Evolutionary conservation across 2,888 invertebrate genomes (phyloP), one percentile per base, ranked within the genome.

Genomic region (Drosophila percnosoma): DNA sequence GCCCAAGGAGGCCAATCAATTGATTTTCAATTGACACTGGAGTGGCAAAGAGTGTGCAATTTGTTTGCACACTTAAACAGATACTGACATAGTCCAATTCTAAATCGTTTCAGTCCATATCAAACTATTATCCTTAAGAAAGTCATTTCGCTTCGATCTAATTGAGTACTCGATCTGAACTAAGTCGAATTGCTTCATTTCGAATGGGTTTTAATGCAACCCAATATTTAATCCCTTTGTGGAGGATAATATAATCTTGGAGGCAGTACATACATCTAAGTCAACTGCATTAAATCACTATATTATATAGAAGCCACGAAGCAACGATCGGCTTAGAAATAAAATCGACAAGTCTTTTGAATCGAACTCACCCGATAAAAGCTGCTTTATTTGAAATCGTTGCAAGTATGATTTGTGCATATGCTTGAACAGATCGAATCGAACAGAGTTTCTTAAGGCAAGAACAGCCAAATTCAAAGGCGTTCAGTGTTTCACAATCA

Each of bases 401-500:
- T 40, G 11, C 11, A 21, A 2, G 42, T 42, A 2, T 42, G 5
- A 21, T 42, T 11, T 42, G 5, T 42, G 42, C 11, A n/a, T 21
- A 2, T 11, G 21, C 42, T 11, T 42, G 42, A 42, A 1, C 6
- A 53, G 7, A 13, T 13, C 27, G 48, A 33, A n/a, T 13, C 15
- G 34, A 48, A 29, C 18, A 7, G 29, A n/a, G 18, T 59, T 48
- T 13, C 27, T 48, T 34, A 15, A n/a, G 55, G 18, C 4, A 27
- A 21, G 36, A 15, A 34, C 13, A 67, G 24, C 11, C n/a, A n/a
- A 27, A 38, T 31, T 68, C 18, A 21, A 40, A 40, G 24, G 33
- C 29, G 21, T 40, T 49, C 11, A 34, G 40, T 24, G 4, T 29
- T 33, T 40, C n/a, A 24, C 34, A 63, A 71, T 60, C 31, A 59